phyloP scores from a whole-genome alignment of 2,113 vertebrate genomes.

The Scopus umbretta region DNA sequence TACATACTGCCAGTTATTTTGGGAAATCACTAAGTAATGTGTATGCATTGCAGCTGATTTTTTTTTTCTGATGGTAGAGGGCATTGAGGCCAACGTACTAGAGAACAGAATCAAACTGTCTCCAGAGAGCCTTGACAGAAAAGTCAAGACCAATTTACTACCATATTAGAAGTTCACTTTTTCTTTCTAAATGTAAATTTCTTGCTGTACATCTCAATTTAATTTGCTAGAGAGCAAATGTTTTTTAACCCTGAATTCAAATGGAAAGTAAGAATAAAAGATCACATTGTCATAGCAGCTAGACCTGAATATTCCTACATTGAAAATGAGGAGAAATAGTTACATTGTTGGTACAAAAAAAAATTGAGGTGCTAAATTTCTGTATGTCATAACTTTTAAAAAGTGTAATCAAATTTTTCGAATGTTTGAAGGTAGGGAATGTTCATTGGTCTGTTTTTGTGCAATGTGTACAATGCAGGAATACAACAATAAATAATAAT shows the following conservation, averaged over 20 bases:
- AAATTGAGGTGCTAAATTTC: not conserved
- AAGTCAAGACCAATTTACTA: not conserved
- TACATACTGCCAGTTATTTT: not conserved
- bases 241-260: not conserved
- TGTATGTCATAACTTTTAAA: not conserved
- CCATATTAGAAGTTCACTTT: not conserved
- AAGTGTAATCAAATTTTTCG: not conserved
- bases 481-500: not conserved
- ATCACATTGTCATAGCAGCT: not conserved
- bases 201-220: not conserved
- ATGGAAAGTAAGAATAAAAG: not conserved
- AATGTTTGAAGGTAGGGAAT: not conserved
- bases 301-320: not conserved
- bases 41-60: not conserved
- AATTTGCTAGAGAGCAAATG: not conserved
- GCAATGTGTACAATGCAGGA: not conserved
- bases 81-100: not conserved
- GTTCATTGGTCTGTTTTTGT: not conserved
- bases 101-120: not conserved
- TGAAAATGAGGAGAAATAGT: not conserved
- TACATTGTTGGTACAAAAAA: not conserved
- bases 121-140: not conserved
- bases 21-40: not conserved
- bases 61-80: not conserved
- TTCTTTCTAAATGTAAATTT: slow-evolving; percentile 41